Evolutionary conservation across 2,113 vertebrate species (phyloP).

Genomic region (Amazona vittata): DNA sequence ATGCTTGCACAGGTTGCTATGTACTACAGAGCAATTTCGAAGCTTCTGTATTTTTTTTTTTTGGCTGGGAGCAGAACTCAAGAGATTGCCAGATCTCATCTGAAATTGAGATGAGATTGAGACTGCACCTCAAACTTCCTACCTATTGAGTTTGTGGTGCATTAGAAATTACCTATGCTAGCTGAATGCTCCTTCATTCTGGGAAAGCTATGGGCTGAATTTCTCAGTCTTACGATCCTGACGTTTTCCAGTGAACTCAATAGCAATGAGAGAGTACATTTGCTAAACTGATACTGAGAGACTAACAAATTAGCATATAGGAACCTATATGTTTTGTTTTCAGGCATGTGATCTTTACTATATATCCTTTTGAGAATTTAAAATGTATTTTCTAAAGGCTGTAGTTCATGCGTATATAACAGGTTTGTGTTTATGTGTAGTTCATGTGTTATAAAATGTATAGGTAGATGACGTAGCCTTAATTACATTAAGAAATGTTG

Average conservation of each 20-base stretch:
- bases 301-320: background rate
- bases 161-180: background rate
- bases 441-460: background rate
- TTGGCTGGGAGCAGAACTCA: background rate
- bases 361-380: background rate
- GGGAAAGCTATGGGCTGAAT: background rate
- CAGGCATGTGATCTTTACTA: background rate
- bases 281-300: background rate
- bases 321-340: background rate
- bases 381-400: background rate
- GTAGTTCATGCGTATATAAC: background rate
- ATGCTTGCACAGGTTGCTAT: background rate
- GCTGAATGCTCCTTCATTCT: background rate
- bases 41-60: background rate
- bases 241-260: background rate
- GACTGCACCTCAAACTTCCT: background rate
- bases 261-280: background rate
- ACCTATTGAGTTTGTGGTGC: background rate
- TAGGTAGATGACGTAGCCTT: fast-evolving
- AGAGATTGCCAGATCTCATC: background rate
- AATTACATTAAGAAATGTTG: background rate
- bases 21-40: background rate
- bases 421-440: background rate
- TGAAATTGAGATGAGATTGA: fast-evolving
- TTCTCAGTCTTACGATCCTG: background rate